A percentile compares a stretch with the other conserved stretches of the same genome.
These are phyloP conservation scores for Glyphotaelius pellucidus DNA, from an alignment of 2,888 invertebrate species.

Conservation along the genomic window DNA sequence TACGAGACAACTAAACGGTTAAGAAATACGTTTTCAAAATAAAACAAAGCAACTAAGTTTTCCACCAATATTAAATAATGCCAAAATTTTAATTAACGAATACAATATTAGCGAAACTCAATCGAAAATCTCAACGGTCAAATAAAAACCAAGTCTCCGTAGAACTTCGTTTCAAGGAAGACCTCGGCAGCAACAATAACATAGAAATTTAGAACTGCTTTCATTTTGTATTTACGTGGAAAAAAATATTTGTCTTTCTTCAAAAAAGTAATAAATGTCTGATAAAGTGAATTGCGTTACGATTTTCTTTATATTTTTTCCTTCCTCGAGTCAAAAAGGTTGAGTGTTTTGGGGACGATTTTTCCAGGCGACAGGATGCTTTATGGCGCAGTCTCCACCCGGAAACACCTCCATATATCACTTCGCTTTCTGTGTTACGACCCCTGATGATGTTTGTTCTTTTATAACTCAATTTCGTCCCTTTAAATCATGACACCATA, in stretches of 20 bases:
- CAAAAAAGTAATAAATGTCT: not conserved
- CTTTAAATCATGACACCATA: not conserved
- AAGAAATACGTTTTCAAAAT: no score
- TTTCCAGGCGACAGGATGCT: conserved; percentile 33
- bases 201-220: not conserved
- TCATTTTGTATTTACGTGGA: not conserved
- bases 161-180: not conserved
- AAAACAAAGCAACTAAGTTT: no score
- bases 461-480: not conserved
- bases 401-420: conserved; percentile 25
- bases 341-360: conserved; percentile 29
- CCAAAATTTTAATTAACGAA: no score
- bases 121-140: no score
- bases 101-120: no score
- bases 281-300: not conserved
- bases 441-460: not conserved
- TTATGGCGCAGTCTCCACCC: conserved; percentile 12
- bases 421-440: not conserved
- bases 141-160: no score
- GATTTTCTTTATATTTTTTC: conserved; percentile 29
- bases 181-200: not conserved
- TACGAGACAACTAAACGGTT: no score
- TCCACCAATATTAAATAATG: no score
- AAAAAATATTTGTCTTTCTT: not conserved
- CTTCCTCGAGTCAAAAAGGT: not conserved